A percentile compares a stretch with the other conserved stretches of the same genome.
Evolutionary conservation across 64 coral and sea anemone species (phyloP).

Genomic region (Actinia equina): DNA sequence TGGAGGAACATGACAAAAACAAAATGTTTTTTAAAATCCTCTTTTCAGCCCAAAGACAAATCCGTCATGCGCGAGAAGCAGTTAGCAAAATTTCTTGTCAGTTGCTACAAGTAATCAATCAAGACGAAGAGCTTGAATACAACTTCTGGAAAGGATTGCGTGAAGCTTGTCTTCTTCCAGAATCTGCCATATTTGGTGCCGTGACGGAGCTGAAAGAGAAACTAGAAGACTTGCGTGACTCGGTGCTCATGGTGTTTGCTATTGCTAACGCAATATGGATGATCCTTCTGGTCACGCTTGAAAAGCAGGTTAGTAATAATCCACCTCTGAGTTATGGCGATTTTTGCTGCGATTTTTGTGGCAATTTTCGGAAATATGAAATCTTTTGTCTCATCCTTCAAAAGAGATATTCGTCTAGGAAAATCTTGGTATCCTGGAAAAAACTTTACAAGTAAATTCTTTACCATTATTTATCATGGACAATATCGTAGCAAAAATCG

Average conservation of each 20-base stretch:
- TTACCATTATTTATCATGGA: no score
- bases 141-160: conserved; percentile 32
- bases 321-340: no score
- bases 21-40: background rate
- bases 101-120: no score
- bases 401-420: no score
- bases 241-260: conserved; percentile 43
- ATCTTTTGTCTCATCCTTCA: no score
- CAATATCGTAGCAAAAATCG: no score
- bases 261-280: conserved; percentile 79
- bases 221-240: conserved; percentile 81
- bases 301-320: background rate
- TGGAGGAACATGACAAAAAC: no score
- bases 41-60: conserved; percentile 17
- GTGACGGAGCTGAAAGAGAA: conserved; percentile 83
- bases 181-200: conserved; percentile 85
- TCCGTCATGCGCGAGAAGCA: background rate
- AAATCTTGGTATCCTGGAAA: no score
- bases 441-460: no score
- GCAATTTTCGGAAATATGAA: no score
- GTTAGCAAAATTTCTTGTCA: background rate
- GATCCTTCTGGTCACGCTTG: conserved; percentile 52
- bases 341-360: no score
- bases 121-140: no score
- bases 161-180: conserved; percentile 70